Conservation (phyloP, 2,113 vertebrate genomes). For the Oreochromis niloticus region DNA sequence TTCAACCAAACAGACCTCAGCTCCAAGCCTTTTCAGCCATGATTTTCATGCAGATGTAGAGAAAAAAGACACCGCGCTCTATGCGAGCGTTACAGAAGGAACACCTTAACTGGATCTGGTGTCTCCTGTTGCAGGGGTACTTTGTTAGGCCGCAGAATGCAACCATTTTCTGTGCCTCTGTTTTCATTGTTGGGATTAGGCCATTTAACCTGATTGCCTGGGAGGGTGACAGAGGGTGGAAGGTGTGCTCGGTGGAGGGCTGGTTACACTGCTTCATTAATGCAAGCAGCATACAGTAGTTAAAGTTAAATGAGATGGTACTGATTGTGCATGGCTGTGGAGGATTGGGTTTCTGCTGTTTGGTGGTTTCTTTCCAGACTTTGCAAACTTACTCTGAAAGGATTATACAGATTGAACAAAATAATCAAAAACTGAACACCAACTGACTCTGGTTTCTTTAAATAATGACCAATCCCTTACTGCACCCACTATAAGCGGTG, state of each 20-base stretch:
- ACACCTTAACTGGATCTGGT: constrained; percentile 48
- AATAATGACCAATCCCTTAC: background rate
- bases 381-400: background rate
- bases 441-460: background rate
- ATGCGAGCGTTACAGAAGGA: constrained; percentile 44
- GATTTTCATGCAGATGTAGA: constrained; percentile 47
- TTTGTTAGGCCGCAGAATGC: constrained; percentile 41
- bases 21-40: background rate
- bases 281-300: constrained; percentile 5
- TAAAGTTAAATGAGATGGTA: constrained; percentile 51
- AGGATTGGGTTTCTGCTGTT: constrained; percentile 38
- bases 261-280: constrained; percentile 9
- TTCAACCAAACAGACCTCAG: background rate
- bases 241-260: background rate
- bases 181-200: constrained; percentile 53
- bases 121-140: constrained; percentile 53
- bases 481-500: background rate
- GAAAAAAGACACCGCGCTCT: constrained; percentile 54
- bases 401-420: background rate
- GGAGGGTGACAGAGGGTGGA: constrained; percentile 18
- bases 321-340: constrained; percentile 34
- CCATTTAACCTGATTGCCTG: constrained; percentile 60
- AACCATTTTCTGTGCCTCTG: constrained; percentile 37
- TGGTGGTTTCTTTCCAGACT: background rate
- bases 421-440: background rate